phyloP scores from a whole-genome alignment of 2,797 vertebrate genomes.

The Coendou prehensilis region DNA sequence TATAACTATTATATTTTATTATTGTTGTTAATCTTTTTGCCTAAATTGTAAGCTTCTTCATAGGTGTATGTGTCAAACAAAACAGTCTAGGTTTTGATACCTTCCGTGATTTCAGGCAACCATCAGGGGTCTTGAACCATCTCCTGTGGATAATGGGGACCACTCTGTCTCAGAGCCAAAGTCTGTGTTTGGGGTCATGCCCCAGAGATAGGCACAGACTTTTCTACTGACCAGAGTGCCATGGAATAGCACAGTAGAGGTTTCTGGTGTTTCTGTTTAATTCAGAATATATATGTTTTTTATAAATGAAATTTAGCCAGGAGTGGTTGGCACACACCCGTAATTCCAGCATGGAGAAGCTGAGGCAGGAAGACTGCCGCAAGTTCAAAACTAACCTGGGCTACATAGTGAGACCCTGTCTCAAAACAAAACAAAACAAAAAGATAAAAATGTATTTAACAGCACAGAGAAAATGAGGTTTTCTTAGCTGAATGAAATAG shows the following conservation, averaged over 20 bases:
- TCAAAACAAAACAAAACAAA: background rate
- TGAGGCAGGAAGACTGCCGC: background rate
- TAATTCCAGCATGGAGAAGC: background rate
- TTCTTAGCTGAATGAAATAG: conserved; percentile 14
- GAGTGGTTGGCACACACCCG: background rate
- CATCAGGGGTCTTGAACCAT: background rate
- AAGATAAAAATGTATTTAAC: conserved; percentile 26
- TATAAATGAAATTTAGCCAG: background rate
- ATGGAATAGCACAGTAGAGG: background rate
- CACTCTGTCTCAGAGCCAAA: conserved; percentile 20
- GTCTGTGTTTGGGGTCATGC: background rate
- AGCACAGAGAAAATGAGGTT: background rate
- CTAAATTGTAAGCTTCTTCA: background rate
- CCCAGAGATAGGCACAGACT: background rate
- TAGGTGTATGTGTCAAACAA: background rate
- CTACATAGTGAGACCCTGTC: background rate
- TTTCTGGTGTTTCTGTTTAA: conserved; percentile 9
- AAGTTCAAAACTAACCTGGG: background rate
- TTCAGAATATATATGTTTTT: conserved; percentile 25
- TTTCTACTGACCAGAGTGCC: background rate
- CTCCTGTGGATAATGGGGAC: background rate
- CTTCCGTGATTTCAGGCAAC: background rate
- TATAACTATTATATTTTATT: background rate
- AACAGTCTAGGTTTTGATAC: background rate
- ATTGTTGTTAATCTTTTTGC: background rate